Base-by-base conservation (phyloP, 2,113 vertebrate species). In the Colistium nudipinnis region DNA sequence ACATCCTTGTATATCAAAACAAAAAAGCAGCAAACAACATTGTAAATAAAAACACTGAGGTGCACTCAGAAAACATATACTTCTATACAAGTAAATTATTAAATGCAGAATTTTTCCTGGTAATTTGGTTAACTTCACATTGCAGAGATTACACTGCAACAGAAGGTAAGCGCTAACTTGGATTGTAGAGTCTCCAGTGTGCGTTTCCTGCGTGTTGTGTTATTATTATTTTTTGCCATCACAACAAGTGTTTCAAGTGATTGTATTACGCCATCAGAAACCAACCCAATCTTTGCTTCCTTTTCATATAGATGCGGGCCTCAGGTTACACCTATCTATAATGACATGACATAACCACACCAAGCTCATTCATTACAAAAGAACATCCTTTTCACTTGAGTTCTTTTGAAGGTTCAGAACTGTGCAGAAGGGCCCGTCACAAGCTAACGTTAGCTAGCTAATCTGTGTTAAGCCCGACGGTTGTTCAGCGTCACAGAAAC, bases 401-500 rank as follows among this genome's bases (percentile, higher is more conserved):
- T 20, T 44, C 4, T 3, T 20, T 19, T 19, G 13, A 47, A 4
- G 16, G 19, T 11, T 55, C 19, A 22, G 70, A 53, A 52, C 70
- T 62, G 63, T 27, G 41, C 60, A 66, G 35, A 1, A 47, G 25
- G 70, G 76, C 67, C 78, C 71, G 48, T 52, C 28, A 25, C 19
- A 0, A 43, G 71, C 71, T 70, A 76, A 19, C 30, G 30, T 47
- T 20, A 67, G 74, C 68, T 63, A 67, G 43, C 63, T 43, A 35
- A 43, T 53, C 2, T 11, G 35, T 44, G 44, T 4, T 44, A 33
- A 36, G 9, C 52, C 54, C 47, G 31, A 14, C 25, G 8, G 7
- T 13, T 41, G 2, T 25, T 36, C 4, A 45, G n/a, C 7, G 6
- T 8, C 0, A 16, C 5, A 11, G 0, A 8, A 3, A 0, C 16